Percentiles rank a stretch among this genome's conserved stretches.
Evolutionary conservation across 2,888 invertebrate genomes (phyloP).

Genomic region (Drosophila eohydei): DNA sequence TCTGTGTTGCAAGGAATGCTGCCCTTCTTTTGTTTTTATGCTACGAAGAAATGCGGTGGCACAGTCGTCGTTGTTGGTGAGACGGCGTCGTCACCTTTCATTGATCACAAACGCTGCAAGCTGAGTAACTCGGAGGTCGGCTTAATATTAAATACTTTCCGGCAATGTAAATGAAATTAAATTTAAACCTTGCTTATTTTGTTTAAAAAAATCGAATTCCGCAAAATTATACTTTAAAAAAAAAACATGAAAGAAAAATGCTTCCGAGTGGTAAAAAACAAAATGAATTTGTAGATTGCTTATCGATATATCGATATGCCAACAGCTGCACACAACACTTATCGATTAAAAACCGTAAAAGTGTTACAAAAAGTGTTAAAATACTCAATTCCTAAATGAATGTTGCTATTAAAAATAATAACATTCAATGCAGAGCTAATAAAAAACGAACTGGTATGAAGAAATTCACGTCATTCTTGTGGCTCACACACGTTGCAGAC

Average conservation of each 20-base stretch:
- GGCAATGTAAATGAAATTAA: constrained; percentile 8
- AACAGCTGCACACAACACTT: constrained; percentile 9
- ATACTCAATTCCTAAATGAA: not conserved
- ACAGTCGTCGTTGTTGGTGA: constrained; percentile 62
- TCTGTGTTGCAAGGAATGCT: constrained; percentile 12
- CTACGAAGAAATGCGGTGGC: constrained; percentile 54
- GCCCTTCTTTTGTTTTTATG: constrained; percentile 39
- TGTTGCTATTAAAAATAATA: not conserved
- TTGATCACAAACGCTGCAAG: constrained; percentile 25
- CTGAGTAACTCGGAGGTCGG: not conserved
- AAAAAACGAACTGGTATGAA: not conserved
- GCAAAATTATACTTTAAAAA: constrained; percentile 32
- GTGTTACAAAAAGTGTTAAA: not conserved
- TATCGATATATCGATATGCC: constrained; percentile 20
- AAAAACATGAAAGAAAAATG: constrained; percentile 48
- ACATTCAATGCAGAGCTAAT: not conserved
- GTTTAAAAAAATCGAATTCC: constrained; percentile 31
- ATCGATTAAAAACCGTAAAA: not conserved
- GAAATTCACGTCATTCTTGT: not conserved
- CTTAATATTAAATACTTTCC: not conserved
- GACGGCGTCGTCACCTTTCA: constrained; percentile 62
- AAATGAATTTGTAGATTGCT: constrained; percentile 20
- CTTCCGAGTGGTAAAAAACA: constrained; percentile 41
- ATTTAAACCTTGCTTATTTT: constrained; percentile 10
- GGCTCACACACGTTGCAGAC: constrained; percentile 17